These are phyloP conservation scores for Propithecus coquereli DNA, from an alignment of 2,113 vertebrate genomes.

Conservation along the genomic window DNA sequence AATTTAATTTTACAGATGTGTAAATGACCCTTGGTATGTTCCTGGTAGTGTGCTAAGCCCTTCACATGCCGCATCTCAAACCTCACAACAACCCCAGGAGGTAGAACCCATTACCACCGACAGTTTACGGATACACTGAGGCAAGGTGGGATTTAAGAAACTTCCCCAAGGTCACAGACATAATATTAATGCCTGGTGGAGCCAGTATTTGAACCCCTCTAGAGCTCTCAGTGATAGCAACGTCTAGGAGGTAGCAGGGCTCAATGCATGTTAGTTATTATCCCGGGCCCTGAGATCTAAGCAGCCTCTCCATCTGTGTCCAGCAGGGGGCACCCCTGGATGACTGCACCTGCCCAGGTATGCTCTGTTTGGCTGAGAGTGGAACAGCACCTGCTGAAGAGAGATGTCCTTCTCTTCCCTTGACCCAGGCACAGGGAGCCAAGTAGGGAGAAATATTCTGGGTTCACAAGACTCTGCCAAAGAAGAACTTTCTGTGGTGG, in stretches of 20 bases:
- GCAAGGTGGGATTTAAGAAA: neutral
- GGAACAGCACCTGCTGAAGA: no score
- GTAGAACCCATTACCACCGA: neutral
- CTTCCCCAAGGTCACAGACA: neutral
- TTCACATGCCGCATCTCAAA: neutral
- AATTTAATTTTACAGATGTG: neutral
- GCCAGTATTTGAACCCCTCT: neutral
- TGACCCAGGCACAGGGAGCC: neutral
- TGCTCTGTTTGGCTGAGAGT: neutral
- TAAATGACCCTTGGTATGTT: rapidly evolving
- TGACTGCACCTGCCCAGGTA: neutral
- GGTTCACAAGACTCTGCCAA: neutral
- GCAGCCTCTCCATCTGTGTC: neutral
- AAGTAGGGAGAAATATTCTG: neutral
- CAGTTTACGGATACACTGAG: neutral
- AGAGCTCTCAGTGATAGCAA: neutral
- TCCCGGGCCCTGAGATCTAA: rapidly evolving
- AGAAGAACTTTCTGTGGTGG: neutral
- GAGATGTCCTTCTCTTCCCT: neutral
- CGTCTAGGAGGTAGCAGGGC: no score
- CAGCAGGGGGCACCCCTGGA: conserved; percentile 37
- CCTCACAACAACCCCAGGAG: neutral
- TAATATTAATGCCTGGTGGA: neutral
- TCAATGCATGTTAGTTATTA: rapidly evolving
- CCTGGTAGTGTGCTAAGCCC: neutral